Conservation (phyloP, 2,113 vertebrate genomes). For the Hippocampus abdominalis region DNA sequence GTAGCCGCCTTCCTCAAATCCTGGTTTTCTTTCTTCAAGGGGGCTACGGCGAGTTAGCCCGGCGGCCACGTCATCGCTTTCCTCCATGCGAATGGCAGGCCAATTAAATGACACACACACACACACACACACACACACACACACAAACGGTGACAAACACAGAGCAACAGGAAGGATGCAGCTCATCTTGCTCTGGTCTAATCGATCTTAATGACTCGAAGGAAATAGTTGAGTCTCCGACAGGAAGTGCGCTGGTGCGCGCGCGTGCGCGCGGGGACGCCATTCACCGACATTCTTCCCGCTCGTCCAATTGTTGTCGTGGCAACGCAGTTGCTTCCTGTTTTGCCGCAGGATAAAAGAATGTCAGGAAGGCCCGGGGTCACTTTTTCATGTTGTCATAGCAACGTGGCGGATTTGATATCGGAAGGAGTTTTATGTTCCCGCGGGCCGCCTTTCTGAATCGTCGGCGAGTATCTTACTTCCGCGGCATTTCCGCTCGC, state of each 20-base stretch:
- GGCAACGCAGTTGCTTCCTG: constrained; percentile 55
- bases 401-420: not conserved
- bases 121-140: constrained; percentile 3
- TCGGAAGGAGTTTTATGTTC: not conserved
- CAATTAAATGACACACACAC: not conserved
- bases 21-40: not conserved
- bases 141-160: not conserved
- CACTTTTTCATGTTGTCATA: constrained; percentile 16
- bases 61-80: not conserved
- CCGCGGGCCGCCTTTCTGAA: not conserved
- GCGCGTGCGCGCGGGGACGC: no score
- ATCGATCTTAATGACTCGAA: not conserved
- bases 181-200: not conserved
- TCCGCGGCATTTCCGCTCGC: no score
- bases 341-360: constrained; percentile 71
- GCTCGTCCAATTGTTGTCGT: constrained; percentile 18
- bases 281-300: not conserved
- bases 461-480: not conserved
- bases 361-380: constrained; percentile 59
- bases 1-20: constrained; percentile 22
- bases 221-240: not conserved
- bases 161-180: not conserved
- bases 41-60: no score
- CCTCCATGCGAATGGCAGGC: not conserved
- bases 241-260: not conserved